Conservation (phyloP, 2,888 invertebrate genomes). For the Luperina nickerlii region DNA sequence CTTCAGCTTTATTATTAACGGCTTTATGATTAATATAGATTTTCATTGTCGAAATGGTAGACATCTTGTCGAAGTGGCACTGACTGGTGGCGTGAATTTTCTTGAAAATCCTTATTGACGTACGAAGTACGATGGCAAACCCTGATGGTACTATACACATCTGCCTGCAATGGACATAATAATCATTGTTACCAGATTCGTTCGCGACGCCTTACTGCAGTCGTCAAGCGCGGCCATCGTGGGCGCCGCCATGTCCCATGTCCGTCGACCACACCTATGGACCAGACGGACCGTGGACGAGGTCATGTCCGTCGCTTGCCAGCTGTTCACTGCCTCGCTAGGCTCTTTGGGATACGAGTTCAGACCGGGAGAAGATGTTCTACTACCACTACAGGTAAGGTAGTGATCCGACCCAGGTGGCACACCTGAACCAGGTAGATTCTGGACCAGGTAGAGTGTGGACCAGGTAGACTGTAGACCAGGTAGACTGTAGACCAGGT, state of each 20-base stretch:
- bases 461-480: too few species aligned
- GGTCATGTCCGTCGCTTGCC: conserved; percentile 87
- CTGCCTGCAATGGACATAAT: not conserved
- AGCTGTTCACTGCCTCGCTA: conserved; percentile 87
- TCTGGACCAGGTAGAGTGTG: too few species aligned
- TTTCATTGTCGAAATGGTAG: too few species aligned
- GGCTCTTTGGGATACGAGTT: conserved; percentile 89
- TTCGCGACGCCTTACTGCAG: conserved; percentile 86
- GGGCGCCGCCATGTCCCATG: conserved; percentile 90
- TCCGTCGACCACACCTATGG: conserved; percentile 91
- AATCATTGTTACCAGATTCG: conserved; percentile 80
- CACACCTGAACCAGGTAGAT: not conserved
- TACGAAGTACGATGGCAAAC: too few species aligned
- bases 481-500: too few species aligned
- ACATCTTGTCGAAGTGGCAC: too few species aligned
- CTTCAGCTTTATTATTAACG: too few species aligned
- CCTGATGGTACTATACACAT: not conserved
- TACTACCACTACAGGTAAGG: conserved; percentile 85
- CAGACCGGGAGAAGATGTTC: conserved; percentile 89
- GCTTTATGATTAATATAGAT: too few species aligned
- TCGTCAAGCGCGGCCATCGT: conserved; percentile 90
- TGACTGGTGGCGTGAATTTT: too few species aligned
- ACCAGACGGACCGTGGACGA: conserved; percentile 89
- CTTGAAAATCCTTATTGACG: too few species aligned
- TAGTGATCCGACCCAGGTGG: not conserved